phyloP scores from a whole-genome alignment of 1,140 invertebrate genomes.

The Carposina sasakii region DNA sequence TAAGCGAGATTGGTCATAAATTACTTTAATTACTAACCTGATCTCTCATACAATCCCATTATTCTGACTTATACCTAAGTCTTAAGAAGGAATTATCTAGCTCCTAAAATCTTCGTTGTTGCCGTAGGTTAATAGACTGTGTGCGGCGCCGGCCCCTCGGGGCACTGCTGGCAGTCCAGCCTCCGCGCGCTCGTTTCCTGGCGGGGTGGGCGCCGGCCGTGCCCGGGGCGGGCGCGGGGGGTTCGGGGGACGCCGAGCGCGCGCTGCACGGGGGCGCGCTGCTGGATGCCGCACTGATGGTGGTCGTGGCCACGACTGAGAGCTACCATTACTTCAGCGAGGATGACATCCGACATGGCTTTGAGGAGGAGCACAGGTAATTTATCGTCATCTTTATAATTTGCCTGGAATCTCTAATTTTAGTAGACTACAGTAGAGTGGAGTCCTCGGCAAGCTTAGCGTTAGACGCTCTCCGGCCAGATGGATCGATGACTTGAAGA shows the following conservation, averaged over 20 bases:
- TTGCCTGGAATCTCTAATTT: too few relatives aligned
- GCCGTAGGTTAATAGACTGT: conserved; percentile 73
- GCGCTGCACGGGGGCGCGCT: conserved; percentile 81
- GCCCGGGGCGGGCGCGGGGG: conserved; percentile 77
- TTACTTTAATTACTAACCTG: too few relatives aligned
- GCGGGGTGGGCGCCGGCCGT: conserved; percentile 69
- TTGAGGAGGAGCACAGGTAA: conserved; percentile 80
- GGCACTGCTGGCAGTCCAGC: conserved; percentile 75
- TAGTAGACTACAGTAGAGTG: too few relatives aligned
- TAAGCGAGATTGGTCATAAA: too few relatives aligned
- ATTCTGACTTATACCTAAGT: too few relatives aligned
- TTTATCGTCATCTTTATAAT: background rate
- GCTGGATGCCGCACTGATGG: conserved; percentile 78
- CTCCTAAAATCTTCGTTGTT: too few relatives aligned
- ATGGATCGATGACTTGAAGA: too few relatives aligned
- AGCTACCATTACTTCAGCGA: conserved; percentile 84
- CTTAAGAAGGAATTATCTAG: too few relatives aligned
- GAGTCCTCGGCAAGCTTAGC: too few relatives aligned
- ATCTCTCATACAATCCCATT: too few relatives aligned
- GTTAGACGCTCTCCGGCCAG: too few relatives aligned
- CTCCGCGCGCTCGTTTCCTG: conserved; percentile 77
- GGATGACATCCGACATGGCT: conserved; percentile 83
- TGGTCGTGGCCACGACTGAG: conserved; percentile 82
- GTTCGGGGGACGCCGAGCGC: conserved; percentile 73
- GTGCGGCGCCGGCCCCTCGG: conserved; percentile 75